Percentiles rank a stretch among this genome's conserved stretches.
These are phyloP conservation scores for Syrphus vitripennis DNA, from an alignment of 2,888 invertebrate genomes.

Conservation along the genomic window DNA sequence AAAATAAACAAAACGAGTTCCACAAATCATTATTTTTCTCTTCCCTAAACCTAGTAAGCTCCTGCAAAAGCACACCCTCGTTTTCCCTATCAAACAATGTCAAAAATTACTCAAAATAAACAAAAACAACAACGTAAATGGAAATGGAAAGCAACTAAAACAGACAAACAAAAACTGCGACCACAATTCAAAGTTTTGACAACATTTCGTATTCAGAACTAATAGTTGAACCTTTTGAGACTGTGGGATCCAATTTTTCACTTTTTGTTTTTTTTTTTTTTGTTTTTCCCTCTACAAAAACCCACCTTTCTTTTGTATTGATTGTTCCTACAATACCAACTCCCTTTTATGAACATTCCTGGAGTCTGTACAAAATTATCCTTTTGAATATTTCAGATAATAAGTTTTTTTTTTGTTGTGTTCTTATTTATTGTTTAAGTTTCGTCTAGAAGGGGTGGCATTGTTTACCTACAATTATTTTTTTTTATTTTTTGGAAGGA, in stretches of 20 bases:
- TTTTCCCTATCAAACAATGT: conserved; percentile 3
- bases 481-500: background rate
- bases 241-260: conserved; percentile 7
- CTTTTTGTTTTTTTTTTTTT: background rate
- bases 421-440: conserved; percentile 48
- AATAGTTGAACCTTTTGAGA: conserved; percentile 43
- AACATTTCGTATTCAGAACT: conserved; percentile 45
- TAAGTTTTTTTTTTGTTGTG: conserved; percentile 5
- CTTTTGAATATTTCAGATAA: conserved; percentile 29
- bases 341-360: conserved; percentile 16
- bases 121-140: background rate
- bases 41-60: background rate
- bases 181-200: conserved; percentile 58
- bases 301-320: conserved; percentile 14
- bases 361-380: conserved; percentile 32
- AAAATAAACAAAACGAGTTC: background rate
- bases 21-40: conserved; percentile 18
- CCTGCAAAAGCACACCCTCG: background rate
- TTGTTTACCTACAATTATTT: background rate
- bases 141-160: too few species aligned
- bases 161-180: conserved; percentile 18
- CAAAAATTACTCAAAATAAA: conserved; percentile 31
- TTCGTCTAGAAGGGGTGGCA: background rate
- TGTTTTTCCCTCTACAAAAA: background rate
- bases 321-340: conserved; percentile 26